These are phyloP conservation scores for Chironomus tentans DNA, from an alignment of 2,888 invertebrate genomes.

Conservation along the genomic window DNA sequence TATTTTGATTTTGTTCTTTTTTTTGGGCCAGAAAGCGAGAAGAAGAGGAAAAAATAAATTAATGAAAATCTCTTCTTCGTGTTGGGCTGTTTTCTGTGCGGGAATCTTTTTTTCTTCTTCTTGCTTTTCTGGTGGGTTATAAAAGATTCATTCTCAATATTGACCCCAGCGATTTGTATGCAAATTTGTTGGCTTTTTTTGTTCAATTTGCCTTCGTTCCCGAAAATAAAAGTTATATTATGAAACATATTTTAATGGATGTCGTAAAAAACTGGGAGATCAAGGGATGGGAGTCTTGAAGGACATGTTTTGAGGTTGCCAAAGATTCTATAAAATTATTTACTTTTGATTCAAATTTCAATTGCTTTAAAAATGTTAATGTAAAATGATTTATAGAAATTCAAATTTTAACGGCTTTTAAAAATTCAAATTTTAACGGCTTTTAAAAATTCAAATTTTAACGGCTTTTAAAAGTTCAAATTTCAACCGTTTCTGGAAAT, in stretches of 20 bases:
- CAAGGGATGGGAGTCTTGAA: too few relatives aligned
- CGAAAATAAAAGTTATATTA: neutral
- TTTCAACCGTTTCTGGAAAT: too few relatives aligned
- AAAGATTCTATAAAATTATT: too few relatives aligned
- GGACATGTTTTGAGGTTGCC: neutral
- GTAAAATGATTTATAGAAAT: too few relatives aligned
- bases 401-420: too few relatives aligned
- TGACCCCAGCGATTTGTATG: constrained; percentile 22
- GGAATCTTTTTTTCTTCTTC: neutral
- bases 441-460: too few relatives aligned
- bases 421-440: too few relatives aligned
- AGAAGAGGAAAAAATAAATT: neutral
- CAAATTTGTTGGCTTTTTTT: constrained; percentile 3
- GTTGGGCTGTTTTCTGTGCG: neutral
- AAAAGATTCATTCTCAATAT: neutral
- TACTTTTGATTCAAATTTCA: too few relatives aligned
- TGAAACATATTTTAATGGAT: too few relatives aligned
- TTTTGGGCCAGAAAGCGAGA: neutral
- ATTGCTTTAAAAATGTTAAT: too few relatives aligned
- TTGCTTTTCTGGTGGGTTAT: neutral
- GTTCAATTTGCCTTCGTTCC: neutral
- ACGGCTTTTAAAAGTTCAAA: too few relatives aligned
- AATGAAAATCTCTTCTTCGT: constrained; percentile 1
- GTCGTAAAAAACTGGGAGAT: too few relatives aligned
- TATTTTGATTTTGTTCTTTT: neutral